These are phyloP conservation scores for Dendrocopos noguchii DNA, from an alignment of 2,113 vertebrate genomes.

Conservation along the genomic window DNA sequence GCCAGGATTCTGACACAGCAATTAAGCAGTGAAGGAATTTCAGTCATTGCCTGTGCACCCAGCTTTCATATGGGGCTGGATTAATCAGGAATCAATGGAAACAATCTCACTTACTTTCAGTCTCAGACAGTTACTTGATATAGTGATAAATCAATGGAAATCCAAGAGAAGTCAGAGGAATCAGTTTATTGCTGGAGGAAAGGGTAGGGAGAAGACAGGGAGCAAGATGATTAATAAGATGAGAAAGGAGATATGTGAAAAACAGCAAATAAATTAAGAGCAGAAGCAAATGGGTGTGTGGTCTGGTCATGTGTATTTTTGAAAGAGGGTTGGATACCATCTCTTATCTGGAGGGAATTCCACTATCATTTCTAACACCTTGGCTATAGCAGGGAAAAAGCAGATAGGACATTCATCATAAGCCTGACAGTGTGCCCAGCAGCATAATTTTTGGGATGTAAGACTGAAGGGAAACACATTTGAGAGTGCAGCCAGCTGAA, in stretches of 20 bases:
- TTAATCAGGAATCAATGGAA: constrained; percentile 51
- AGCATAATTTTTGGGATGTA: not conserved
- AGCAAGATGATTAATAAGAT: not conserved
- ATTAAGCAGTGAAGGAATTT: constrained; percentile 37
- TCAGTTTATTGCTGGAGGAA: not conserved
- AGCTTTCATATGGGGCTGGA: not conserved
- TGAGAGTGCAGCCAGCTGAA: not conserved
- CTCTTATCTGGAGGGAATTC: not conserved
- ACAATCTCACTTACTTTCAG: constrained; percentile 28
- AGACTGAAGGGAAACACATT: not conserved
- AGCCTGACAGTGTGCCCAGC: not conserved
- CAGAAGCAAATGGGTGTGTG: not conserved
- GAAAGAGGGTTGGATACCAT: not conserved
- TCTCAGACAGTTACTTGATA: not conserved
- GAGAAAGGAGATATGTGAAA: not conserved
- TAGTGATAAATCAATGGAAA: constrained; percentile 6
- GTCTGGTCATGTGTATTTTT: not conserved
- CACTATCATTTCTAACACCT: not conserved
- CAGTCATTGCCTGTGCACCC: constrained; percentile 42
- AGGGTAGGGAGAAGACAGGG: not conserved
- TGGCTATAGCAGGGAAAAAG: not conserved
- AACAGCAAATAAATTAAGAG: not conserved
- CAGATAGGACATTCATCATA: constrained; percentile 24
- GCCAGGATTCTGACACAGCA: not conserved
- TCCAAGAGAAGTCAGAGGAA: not conserved